These are phyloP conservation scores for Osmerus mordax DNA, from an alignment of 2,113 vertebrate species.

Conservation along the genomic window DNA sequence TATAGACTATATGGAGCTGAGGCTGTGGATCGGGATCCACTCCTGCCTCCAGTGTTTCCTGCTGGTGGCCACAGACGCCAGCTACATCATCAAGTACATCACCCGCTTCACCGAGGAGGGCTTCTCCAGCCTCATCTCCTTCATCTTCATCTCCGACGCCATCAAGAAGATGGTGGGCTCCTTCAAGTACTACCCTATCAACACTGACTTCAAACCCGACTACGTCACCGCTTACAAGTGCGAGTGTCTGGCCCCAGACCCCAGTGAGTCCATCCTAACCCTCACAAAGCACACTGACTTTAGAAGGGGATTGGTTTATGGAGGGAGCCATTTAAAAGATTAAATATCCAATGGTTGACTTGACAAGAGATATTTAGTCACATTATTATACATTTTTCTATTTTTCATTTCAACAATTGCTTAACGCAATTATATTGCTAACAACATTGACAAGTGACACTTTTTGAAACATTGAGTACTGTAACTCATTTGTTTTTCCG, in stretches of 20 bases:
- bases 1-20: conserved; percentile 89
- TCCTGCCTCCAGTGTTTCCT: conserved; percentile 85
- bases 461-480: conserved; percentile 71
- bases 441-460: conserved; percentile 5
- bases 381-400: too few relatives aligned
- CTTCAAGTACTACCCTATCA: conserved; percentile 95
- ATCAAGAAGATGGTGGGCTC: conserved; percentile 87
- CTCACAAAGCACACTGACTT: not conserved
- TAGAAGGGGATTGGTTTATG: too few relatives aligned
- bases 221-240: conserved; percentile 92
- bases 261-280: conserved; percentile 77
- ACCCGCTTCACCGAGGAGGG: conserved; percentile 89
- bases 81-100: conserved; percentile 89
- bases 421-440: not conserved
- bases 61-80: conserved; percentile 84
- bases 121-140: conserved; percentile 90
- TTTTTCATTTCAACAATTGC: too few relatives aligned
- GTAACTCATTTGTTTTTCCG: conserved; percentile 88
- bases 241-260: conserved; percentile 89
- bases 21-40: conserved; percentile 87
- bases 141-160: conserved; percentile 90
- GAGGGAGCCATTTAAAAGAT: too few relatives aligned
- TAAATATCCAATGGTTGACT: too few relatives aligned
- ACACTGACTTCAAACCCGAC: conserved; percentile 88
- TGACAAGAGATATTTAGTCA: too few relatives aligned